Conservation (phyloP, 2,113 vertebrate species). For the Stercorarius parasiticus region DNA sequence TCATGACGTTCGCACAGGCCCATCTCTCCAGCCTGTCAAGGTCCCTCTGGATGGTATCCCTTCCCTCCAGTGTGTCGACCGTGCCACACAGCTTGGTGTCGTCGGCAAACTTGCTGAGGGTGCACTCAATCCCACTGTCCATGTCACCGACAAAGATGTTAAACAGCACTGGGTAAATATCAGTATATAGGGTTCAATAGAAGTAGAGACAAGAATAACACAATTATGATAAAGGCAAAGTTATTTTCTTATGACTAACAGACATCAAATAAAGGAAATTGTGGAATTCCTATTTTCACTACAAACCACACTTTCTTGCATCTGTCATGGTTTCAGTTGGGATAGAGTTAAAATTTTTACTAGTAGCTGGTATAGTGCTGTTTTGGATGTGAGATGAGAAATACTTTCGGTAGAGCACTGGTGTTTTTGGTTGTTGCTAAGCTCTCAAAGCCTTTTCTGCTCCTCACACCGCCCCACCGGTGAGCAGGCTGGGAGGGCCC, state of each 20-base stretch:
- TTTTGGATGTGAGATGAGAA: neutral
- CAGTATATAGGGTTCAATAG: rapidly evolving
- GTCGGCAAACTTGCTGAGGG: too few species aligned
- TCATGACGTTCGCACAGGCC: too few species aligned
- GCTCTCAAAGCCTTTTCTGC: neutral
- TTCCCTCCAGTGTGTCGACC: too few species aligned
- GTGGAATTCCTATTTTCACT: neutral
- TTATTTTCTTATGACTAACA: neutral
- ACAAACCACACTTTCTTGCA: neutral
- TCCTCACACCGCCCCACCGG: neutral
- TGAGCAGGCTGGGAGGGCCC: neutral
- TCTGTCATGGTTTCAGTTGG: neutral
- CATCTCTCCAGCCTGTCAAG: too few species aligned
- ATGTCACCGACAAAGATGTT: too few species aligned
- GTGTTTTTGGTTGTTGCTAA: neutral
- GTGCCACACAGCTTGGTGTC: too few species aligned
- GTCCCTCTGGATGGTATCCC: too few species aligned
- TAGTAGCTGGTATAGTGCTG: neutral
- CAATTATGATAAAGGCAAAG: neutral
- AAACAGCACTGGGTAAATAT: neutral
- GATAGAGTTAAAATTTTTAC: neutral
- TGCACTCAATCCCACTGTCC: too few species aligned
- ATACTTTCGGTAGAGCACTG: neutral
- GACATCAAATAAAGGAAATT: neutral
- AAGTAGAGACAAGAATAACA: neutral